Evolutionary conservation across 2,888 invertebrate species (phyloP).

Genomic region (Adela reaumurella): DNA sequence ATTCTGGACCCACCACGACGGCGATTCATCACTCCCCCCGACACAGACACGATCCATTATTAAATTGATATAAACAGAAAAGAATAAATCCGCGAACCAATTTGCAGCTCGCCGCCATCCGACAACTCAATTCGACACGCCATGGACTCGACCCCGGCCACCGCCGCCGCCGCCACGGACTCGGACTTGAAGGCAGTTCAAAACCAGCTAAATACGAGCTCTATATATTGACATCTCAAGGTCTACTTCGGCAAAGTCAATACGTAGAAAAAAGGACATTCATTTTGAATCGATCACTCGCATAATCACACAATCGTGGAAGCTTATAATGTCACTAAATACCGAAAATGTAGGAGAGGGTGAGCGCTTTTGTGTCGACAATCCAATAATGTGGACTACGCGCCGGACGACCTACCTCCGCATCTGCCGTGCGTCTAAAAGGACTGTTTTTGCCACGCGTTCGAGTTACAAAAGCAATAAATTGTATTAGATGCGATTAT

Average conservation of each 20-base stretch:
- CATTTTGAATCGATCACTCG: constrained; percentile 8
- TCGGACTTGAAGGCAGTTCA: no score
- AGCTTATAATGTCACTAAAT: constrained; percentile 10
- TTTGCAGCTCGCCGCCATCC: constrained; percentile 10
- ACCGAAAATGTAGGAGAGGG: constrained; percentile 9
- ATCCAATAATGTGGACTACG: background rate
- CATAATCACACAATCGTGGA: constrained; percentile 13
- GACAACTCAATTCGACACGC: constrained; percentile 14
- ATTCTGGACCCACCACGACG: background rate
- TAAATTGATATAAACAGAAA: background rate
- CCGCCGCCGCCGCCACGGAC: no score
- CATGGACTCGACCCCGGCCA: constrained; percentile 10
- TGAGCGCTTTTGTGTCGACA: background rate
- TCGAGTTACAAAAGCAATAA: constrained; percentile 25
- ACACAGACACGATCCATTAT: background rate
- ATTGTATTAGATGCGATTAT: constrained; percentile 33
- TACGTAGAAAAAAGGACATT: background rate
- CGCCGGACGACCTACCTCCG: constrained; percentile 13
- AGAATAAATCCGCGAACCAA: background rate
- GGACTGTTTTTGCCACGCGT: constrained; percentile 36
- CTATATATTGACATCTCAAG: background rate
- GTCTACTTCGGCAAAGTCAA: background rate
- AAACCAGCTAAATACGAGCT: no score
- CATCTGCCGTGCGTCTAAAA: constrained; percentile 30
- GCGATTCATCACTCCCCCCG: background rate